Conservation (phyloP, 1,140 invertebrate genomes). For the Tetraneura akinire region DNA sequence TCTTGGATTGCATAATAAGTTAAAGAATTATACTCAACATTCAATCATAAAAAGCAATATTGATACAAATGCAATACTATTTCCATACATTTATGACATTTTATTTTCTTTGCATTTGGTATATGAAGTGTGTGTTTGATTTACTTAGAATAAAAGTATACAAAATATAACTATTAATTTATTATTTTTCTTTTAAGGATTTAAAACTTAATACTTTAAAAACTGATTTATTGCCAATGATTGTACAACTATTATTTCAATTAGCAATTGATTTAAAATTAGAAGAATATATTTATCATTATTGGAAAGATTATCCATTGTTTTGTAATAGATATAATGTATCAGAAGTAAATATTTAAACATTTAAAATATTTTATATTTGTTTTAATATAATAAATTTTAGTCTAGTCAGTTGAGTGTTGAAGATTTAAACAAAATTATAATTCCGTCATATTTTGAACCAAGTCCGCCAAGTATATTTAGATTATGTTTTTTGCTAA, state of each 20-base stretch:
- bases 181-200: constrained; percentile 62
- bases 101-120: constrained; percentile 82
- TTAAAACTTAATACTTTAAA: constrained; percentile 78
- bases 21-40: constrained; percentile 54
- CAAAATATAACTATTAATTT: neutral
- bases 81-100: constrained; percentile 72
- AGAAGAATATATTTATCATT: constrained; percentile 74
- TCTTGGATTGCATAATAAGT: constrained; percentile 47
- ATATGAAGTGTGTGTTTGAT: constrained; percentile 68
- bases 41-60: constrained; percentile 61
- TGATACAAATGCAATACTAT: constrained; percentile 71
- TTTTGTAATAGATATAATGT: constrained; percentile 57
- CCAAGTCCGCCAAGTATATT: constrained; percentile 72
- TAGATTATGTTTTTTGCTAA: constrained; percentile 68
- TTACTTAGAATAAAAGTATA: neutral
- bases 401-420: constrained; percentile 65
- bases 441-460: constrained; percentile 42
- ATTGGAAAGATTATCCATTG: constrained; percentile 82
- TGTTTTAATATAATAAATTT: constrained; percentile 9
- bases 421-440: neutral
- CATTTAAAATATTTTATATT: neutral
- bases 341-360: neutral
- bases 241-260: constrained; percentile 77
- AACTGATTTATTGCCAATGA: constrained; percentile 67
- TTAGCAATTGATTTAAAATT: constrained; percentile 77